phyloP scores from a whole-genome alignment of 2,113 vertebrate species.

The Pelmatolapia mariae region DNA sequence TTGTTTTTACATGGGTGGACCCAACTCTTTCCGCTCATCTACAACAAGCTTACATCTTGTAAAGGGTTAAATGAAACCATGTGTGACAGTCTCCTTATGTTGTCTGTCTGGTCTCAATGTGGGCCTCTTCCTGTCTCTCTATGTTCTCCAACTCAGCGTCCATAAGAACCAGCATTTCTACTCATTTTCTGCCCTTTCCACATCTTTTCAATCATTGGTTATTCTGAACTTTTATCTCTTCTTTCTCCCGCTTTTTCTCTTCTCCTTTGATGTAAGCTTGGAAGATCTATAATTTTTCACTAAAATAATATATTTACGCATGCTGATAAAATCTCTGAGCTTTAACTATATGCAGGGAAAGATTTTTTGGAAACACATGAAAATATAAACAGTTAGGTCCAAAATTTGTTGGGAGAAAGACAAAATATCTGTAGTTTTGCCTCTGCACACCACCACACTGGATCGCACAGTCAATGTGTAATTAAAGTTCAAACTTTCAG shows the following conservation, averaged over 20 bases:
- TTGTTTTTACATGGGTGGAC: background rate
- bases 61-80: constrained; percentile 62
- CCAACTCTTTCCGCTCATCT: background rate
- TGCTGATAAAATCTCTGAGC: background rate
- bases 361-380: background rate
- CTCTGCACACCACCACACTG: background rate
- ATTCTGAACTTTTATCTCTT: background rate
- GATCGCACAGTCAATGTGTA: background rate
- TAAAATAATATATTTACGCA: background rate
- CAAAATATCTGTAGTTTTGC: background rate
- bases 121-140: constrained; percentile 48
- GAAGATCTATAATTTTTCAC: background rate
- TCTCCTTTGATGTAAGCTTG: background rate
- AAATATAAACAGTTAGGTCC: background rate
- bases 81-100: constrained; percentile 25
- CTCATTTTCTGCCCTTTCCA: background rate
- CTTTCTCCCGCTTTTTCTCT: background rate
- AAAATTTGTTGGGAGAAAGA: background rate
- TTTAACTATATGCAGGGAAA: background rate
- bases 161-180: background rate
- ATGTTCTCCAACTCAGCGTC: background rate
- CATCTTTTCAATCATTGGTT: background rate
- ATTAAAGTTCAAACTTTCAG: background rate
- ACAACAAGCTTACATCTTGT: constrained; percentile 19
- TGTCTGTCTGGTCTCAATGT: constrained; percentile 33